A percentile compares a stretch with the other conserved stretches of the same genome.
These are phyloP conservation scores for Solen grandis DNA, from an alignment of 1,140 invertebrate genomes.

Conservation along the genomic window DNA sequence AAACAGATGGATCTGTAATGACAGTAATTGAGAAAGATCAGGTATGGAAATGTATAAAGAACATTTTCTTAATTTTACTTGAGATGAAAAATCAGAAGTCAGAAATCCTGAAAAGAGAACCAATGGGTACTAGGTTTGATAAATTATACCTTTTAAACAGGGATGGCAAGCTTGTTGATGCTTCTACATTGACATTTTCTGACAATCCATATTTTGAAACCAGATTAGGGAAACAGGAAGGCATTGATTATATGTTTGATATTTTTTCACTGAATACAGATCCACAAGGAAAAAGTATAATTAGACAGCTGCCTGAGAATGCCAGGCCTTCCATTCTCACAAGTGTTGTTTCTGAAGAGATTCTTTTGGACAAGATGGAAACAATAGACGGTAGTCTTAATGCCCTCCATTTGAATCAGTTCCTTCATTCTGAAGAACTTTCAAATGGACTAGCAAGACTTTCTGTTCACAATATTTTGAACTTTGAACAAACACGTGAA, in stretches of 20 bases:
- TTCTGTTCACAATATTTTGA: conserved; percentile 8
- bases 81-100: too few species aligned
- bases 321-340: conserved; percentile 24
- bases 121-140: neutral
- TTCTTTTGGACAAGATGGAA: neutral
- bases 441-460: neutral
- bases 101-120: too few species aligned
- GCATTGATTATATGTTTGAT: conserved; percentile 29
- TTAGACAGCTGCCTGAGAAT: neutral
- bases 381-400: neutral
- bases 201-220: conserved; percentile 26
- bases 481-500: neutral
- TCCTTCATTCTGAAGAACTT: neutral
- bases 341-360: neutral
- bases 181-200: conserved; percentile 11
- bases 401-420: neutral
- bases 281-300: neutral
- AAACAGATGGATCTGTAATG: neutral
- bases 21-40: neutral
- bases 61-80: too few species aligned
- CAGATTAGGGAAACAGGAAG: neutral
- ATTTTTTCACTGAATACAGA: conserved; percentile 26
- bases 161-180: neutral
- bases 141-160: conserved; percentile 10
- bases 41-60: neutral